These are phyloP conservation scores for Bubo blakistoni DNA, from an alignment of 2,113 vertebrate species.

Conservation along the genomic window DNA sequence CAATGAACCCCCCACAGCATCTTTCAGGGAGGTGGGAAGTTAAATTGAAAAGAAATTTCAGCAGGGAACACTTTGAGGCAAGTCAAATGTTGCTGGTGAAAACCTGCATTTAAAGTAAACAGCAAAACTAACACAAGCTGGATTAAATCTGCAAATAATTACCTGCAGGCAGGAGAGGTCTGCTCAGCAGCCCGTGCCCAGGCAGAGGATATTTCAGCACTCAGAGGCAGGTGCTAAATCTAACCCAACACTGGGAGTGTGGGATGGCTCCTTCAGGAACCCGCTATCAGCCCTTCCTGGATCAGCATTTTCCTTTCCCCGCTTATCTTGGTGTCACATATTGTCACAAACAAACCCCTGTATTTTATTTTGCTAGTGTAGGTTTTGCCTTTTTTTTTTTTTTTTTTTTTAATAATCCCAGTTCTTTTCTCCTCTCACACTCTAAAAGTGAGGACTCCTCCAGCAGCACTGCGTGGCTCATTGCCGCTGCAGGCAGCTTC, in stretches of 20 bases:
- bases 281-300: neutral
- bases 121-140: neutral
- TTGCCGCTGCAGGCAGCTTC: neutral
- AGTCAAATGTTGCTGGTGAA: neutral
- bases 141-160: neutral
- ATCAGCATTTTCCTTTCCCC: neutral
- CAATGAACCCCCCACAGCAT: rapidly evolving
- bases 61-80: neutral
- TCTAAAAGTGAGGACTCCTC: neutral
- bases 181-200: neutral
- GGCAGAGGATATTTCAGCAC: neutral
- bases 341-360: neutral
- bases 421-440: neutral
- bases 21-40: neutral
- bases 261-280: neutral
- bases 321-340: neutral
- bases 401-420: neutral
- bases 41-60: neutral
- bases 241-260: neutral
- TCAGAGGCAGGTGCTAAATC: neutral
- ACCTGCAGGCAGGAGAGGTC: neutral
- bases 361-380: neutral
- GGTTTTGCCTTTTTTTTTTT: neutral
- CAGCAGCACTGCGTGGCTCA: neutral
- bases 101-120: neutral